Percentiles rank a stretch among this genome's conserved stretches.
Conservation (phyloP, 2,888 invertebrate species). For the Eilema caniola region DNA sequence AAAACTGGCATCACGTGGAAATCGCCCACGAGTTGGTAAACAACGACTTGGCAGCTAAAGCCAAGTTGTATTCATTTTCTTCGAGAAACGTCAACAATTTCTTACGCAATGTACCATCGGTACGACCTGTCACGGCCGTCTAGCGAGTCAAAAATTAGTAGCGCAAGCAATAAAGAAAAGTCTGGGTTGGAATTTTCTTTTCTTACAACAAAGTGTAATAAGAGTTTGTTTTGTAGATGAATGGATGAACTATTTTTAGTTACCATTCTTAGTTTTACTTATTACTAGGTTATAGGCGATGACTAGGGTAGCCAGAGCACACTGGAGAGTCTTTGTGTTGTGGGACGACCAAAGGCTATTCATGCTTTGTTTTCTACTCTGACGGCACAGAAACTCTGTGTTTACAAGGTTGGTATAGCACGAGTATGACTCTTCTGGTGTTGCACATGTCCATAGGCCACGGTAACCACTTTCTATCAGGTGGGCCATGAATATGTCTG, state of each 20-base stretch:
- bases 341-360: too few species aligned
- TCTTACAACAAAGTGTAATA: background rate
- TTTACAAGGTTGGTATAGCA: too few species aligned
- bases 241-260: background rate
- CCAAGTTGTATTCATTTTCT: slow-evolving; percentile 28
- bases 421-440: too few species aligned
- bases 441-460: too few species aligned
- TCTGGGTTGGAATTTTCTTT: slow-evolving; percentile 1
- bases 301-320: too few species aligned
- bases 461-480: too few species aligned
- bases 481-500: too few species aligned
- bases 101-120: slow-evolving; percentile 2
- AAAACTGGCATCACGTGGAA: slow-evolving; percentile 15
- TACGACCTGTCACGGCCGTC: background rate
- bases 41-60: slow-evolving; percentile 41
- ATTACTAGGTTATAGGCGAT: too few species aligned
- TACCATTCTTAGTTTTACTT: background rate
- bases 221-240: background rate
- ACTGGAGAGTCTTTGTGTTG: too few species aligned
- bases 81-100: slow-evolving; percentile 4
- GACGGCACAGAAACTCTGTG: too few species aligned
- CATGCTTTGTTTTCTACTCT: too few species aligned
- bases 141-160: slow-evolving; percentile 5
- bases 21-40: slow-evolving; percentile 32
- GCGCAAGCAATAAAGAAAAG: background rate